Evolutionary conservation across 2,113 vertebrate genomes (phyloP).

Genomic region (Xenopus laevis): DNA sequence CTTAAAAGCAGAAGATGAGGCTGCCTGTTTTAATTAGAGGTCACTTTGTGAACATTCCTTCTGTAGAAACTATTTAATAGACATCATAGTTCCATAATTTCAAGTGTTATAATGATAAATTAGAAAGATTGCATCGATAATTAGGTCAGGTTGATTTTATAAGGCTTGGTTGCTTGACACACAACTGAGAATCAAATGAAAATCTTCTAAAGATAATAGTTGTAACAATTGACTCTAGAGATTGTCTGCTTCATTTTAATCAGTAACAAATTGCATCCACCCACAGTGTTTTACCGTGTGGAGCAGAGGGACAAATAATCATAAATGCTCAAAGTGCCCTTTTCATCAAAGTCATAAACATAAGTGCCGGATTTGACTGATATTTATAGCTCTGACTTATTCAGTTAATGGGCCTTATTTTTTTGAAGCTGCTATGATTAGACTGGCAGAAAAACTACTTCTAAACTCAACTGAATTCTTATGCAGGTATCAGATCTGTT

Average conservation of each 20-base stretch:
- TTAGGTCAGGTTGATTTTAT: neutral
- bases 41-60: neutral
- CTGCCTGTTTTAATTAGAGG: too few species aligned
- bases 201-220: neutral
- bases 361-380: neutral
- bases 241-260: neutral
- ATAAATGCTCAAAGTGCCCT: neutral
- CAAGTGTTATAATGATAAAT: neutral
- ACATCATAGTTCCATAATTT: neutral
- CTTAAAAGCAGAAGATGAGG: too few species aligned
- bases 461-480: too few species aligned
- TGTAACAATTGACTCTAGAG: neutral
- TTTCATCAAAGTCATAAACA: neutral
- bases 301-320: neutral
- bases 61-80: neutral
- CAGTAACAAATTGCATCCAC: constrained; percentile 3
- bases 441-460: neutral
- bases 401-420: neutral
- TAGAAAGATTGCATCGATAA: neutral
- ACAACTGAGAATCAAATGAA: neutral
- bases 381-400: neutral
- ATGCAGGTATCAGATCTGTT: too few species aligned
- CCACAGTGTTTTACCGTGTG: neutral
- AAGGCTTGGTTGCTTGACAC: neutral
- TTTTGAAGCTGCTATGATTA: neutral